Conservation (phyloP, 1,140 invertebrate genomes). For the Drosophila setifemur region DNA sequence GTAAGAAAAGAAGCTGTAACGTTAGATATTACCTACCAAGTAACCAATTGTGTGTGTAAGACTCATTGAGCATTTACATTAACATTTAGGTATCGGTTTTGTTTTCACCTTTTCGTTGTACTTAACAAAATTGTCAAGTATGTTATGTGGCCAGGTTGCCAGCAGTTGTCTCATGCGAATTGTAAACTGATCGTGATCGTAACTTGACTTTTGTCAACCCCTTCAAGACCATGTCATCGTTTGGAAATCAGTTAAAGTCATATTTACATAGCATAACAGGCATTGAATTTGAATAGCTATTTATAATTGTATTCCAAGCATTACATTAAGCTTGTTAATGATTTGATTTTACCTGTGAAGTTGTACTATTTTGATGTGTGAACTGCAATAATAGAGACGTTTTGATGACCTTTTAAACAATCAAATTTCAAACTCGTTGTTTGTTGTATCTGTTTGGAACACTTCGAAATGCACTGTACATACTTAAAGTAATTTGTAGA, state of each 20-base stretch:
- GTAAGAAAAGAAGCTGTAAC: constrained; percentile 29
- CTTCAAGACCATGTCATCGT: not conserved
- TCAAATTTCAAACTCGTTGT: too few species aligned
- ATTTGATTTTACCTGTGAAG: too few species aligned
- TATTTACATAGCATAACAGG: too few species aligned
- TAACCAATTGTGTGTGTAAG: constrained; percentile 24
- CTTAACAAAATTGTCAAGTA: constrained; percentile 28
- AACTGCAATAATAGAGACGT: not conserved
- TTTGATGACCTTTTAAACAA: not conserved
- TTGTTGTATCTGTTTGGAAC: too few species aligned
- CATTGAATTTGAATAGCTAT: too few species aligned
- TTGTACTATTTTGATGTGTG: too few species aligned
- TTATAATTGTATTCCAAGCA: too few species aligned
- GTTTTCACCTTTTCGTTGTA: constrained; percentile 33
- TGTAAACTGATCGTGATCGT: not conserved
- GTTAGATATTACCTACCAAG: constrained; percentile 47
- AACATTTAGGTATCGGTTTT: constrained; percentile 9
- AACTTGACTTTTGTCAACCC: not conserved
- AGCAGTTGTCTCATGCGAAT: not conserved
- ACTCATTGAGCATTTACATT: constrained; percentile 44
- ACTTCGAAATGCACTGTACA: constrained; percentile 21
- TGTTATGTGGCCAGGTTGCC: not conserved
- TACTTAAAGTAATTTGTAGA: too few species aligned
- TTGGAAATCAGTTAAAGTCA: not conserved
- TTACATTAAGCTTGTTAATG: too few species aligned